Base-by-base conservation (phyloP, 2,888 invertebrate genomes). In the Tinea pellionella region DNA sequence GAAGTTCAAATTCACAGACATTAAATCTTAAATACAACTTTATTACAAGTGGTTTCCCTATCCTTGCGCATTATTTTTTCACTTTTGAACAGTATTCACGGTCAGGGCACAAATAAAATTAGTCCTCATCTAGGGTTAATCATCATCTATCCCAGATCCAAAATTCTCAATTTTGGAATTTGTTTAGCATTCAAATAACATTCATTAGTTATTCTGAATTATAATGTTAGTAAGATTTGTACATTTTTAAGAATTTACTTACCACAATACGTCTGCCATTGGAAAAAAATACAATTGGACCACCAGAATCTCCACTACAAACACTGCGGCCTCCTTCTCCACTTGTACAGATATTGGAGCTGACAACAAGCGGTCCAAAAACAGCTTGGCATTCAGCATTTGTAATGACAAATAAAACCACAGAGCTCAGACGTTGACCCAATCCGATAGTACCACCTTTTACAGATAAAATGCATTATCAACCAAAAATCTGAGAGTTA, bases 231-330 rank as follows among this genome's bases (percentile, higher is more conserved):
- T 24, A 63, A 56, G 15, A 56, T 56, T 61, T n/a, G 19, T 24
- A 2, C 3, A 24, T 6, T 24, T 24, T 24, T 24, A 24, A 24
- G 3, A 24, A 24, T 24, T 2, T 18, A 59, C 64, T 60, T 55
- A 66, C 70, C 64, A 68, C 60, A 18, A 64, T 56, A 6, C 59
- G 60, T 15, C 60, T 41, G 37, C 65, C 65, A 7, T 63, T 62
- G 61, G 59, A 63, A 15, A 13, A 53, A 41, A 63, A 42, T 13
- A 62, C 65, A 59, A 72, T 65, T 15, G 73, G 69, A 13, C 75
- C 77, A 0, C 78, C 78, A 12, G 71, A 70, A 64, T 77, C 77
- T 0, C 74, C 72, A 9, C 68, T 73, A 69, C 88, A 88, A 1
- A 78, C 75, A 41, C 79, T 75, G 58, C 62, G 70, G 1, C 74